Percentiles rank a stretch among this genome's conserved stretches.
phyloP scores from a whole-genome alignment of 1,140 invertebrate species.

The Bombus waltoni region DNA sequence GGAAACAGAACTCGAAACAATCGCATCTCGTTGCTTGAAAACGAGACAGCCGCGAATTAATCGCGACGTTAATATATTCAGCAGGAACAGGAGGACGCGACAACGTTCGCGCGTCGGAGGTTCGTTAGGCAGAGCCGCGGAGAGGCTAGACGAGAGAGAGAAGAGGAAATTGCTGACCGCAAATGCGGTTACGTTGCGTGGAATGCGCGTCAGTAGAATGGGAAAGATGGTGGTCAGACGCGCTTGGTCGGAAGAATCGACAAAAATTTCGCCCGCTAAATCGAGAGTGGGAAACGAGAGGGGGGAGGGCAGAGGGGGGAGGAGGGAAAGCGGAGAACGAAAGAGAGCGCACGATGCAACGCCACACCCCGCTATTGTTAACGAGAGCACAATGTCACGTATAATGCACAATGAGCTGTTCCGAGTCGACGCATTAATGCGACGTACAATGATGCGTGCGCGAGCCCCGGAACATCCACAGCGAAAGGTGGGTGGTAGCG shows the following conservation, averaged over 20 bases:
- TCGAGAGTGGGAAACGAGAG: slow-evolving; percentile 27
- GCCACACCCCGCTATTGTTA: slow-evolving; percentile 67
- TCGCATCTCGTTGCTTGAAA: background rate
- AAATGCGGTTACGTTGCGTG: slow-evolving; percentile 24
- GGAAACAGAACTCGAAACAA: background rate
- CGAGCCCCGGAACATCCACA: slow-evolving; percentile 3
- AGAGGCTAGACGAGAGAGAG: background rate
- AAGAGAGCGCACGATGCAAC: background rate
- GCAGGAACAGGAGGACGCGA: background rate
- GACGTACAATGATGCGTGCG: slow-evolving; percentile 56
- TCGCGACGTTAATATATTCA: background rate
- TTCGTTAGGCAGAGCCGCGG: background rate
- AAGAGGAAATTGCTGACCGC: slow-evolving; percentile 41
- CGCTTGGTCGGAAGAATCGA: slow-evolving; percentile 46
- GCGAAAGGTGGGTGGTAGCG: background rate
- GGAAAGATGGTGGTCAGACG: slow-evolving; percentile 35
- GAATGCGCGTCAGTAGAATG: slow-evolving; percentile 34
- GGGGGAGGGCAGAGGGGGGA: too few relatives aligned
- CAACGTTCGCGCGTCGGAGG: background rate
- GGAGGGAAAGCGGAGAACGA: too few relatives aligned
- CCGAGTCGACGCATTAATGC: slow-evolving; percentile 60
- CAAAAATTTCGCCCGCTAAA: slow-evolving; percentile 66
- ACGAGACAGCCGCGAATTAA: background rate
- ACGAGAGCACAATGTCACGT: slow-evolving; percentile 67
- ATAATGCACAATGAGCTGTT: slow-evolving; percentile 69